phyloP scores from a whole-genome alignment of 2,113 vertebrate species.

The Budorcas taxicolor region DNA sequence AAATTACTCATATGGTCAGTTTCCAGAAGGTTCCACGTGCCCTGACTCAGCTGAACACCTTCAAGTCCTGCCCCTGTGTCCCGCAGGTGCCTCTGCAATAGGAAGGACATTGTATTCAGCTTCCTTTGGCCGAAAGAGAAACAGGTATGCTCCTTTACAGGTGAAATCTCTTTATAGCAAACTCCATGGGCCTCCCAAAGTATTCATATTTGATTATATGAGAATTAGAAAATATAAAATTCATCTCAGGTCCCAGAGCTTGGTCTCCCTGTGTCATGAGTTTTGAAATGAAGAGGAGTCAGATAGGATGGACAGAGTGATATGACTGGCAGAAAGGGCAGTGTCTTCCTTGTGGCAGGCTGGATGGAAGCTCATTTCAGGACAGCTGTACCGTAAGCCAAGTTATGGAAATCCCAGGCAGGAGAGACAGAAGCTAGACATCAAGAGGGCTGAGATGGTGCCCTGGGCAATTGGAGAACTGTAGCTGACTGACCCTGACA shows the following conservation, averaged over 20 bases:
- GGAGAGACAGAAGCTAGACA: not conserved
- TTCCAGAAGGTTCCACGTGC: not conserved
- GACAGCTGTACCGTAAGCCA: not conserved
- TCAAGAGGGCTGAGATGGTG: not conserved
- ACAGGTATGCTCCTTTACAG: not conserved
- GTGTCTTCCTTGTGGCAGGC: not conserved
- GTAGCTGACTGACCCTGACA: not conserved
- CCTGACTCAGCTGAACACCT: not conserved
- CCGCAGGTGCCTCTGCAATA: not conserved
- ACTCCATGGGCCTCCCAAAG: not conserved
- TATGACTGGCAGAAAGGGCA: not conserved
- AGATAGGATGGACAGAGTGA: not conserved
- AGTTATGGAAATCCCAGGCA: not conserved
- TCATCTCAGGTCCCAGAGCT: not conserved
- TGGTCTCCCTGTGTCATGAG: not conserved
- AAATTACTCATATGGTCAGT: not conserved
- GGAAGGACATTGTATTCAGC: not conserved
- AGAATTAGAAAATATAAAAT: not conserved
- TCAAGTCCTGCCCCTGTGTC: not conserved
- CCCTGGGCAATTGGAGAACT: not conserved
- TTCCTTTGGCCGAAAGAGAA: not conserved
- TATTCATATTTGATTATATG: not conserved
- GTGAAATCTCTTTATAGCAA: not conserved
- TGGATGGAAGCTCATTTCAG: not conserved
- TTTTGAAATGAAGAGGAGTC: not conserved